A percentile compares a stretch with the other conserved stretches of the same genome.
Conservation (phyloP, 1,140 invertebrate species). For the Telenomus remus region DNA sequence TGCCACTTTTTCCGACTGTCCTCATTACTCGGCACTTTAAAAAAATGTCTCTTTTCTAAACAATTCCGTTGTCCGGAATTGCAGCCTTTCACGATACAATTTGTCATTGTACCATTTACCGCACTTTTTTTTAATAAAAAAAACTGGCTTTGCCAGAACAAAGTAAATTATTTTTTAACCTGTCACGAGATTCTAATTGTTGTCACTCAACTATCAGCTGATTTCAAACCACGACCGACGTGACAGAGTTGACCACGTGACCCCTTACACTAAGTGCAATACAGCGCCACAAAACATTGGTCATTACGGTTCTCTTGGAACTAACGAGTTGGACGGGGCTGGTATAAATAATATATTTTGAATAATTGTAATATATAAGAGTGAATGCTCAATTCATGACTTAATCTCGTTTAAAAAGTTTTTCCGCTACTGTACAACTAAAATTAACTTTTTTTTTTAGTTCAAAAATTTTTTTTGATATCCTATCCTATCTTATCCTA, state of each 20-base stretch:
- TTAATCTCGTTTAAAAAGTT: too few relatives aligned
- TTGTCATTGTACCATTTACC: not conserved
- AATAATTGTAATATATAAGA: too few relatives aligned
- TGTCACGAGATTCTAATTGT: not conserved
- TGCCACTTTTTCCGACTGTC: not conserved
- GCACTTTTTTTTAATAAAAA: constrained; percentile 1
- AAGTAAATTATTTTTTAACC: too few relatives aligned
- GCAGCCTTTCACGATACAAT: constrained; percentile 13
- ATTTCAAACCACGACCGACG: too few relatives aligned
- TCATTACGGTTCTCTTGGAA: not conserved
- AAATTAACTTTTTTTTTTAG: too few relatives aligned
- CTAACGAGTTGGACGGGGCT: constrained; percentile 13
- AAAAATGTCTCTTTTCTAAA: constrained; percentile 18
- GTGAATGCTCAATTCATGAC: too few relatives aligned
- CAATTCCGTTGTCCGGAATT: constrained; percentile 22
- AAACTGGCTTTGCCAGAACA: too few relatives aligned
- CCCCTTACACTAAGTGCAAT: constrained; percentile 4
- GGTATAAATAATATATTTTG: not conserved
- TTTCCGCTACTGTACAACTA: too few relatives aligned
- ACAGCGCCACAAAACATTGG: constrained; percentile 5
- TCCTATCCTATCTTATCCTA: too few relatives aligned
- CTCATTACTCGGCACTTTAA: constrained; percentile 18
- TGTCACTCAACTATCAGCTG: too few relatives aligned
- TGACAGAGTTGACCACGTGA: constrained; percentile 8
- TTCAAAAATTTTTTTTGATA: too few relatives aligned